phyloP scores from a whole-genome alignment of 1,140 invertebrate species.

The Tenebrio molitor region DNA sequence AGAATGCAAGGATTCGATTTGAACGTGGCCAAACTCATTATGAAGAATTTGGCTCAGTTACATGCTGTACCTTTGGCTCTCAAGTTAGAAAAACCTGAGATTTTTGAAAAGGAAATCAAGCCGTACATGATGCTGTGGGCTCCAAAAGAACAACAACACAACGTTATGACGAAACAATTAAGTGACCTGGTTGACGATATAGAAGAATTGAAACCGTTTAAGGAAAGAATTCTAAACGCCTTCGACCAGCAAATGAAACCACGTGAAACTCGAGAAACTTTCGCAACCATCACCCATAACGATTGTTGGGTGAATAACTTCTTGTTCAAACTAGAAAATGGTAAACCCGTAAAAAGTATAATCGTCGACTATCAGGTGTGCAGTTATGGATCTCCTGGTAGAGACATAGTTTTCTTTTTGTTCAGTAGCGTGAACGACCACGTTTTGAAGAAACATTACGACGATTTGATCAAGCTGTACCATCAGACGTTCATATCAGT shows the following conservation, averaged over 20 bases:
- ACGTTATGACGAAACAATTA: too few relatives aligned
- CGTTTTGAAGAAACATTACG: slow-evolving; percentile 64
- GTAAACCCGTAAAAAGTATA: slow-evolving; percentile 68
- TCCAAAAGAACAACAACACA: too few relatives aligned
- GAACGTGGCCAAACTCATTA: not conserved
- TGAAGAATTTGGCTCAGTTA: not conserved
- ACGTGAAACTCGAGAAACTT: too few relatives aligned
- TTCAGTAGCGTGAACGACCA: slow-evolving; percentile 67
- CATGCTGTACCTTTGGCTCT: not conserved
- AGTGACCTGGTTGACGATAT: not conserved
- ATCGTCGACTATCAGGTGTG: slow-evolving; percentile 75
- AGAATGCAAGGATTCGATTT: not conserved
- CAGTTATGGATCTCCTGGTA: slow-evolving; percentile 67
- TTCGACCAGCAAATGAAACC: too few relatives aligned
- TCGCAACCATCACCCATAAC: too few relatives aligned
- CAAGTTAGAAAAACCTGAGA: too few relatives aligned
- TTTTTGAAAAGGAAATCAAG: too few relatives aligned
- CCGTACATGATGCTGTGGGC: not conserved
- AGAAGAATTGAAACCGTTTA: not conserved
- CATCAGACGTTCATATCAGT: slow-evolving; percentile 66
- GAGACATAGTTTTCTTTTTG: slow-evolving; percentile 72
- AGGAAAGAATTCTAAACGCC: not conserved
- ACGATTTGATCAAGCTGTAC: too few relatives aligned
- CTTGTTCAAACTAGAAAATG: too few relatives aligned
- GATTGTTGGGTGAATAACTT: too few relatives aligned